Evolutionary conservation across 2,113 vertebrate species (phyloP).

Genomic region (Apodemus sylvaticus): DNA sequence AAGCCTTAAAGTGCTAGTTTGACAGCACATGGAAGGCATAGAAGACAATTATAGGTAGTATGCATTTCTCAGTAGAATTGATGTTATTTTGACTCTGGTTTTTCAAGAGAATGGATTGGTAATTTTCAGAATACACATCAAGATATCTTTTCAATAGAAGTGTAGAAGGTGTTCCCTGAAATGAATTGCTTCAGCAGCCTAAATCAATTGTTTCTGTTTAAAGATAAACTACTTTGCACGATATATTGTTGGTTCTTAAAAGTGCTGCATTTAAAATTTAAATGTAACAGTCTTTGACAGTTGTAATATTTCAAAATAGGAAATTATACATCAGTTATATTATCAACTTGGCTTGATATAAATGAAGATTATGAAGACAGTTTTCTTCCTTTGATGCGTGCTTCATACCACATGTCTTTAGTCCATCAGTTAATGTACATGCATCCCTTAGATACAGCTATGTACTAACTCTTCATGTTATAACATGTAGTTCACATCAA

Average conservation of each 20-base stretch:
- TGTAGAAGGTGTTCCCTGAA: neutral
- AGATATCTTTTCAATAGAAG: neutral
- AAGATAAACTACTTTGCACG: neutral
- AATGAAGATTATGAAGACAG: slow-evolving; percentile 21
- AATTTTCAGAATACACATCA: slow-evolving; percentile 27
- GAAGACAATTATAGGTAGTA: neutral
- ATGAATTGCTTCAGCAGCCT: slow-evolving; percentile 39
- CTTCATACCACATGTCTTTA: slow-evolving; percentile 29
- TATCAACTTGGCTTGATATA: slow-evolving; percentile 40
- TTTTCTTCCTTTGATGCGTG: slow-evolving; percentile 51
- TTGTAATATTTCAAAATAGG: slow-evolving; percentile 62
- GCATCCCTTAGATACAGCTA: neutral
- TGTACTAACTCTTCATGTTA: neutral
- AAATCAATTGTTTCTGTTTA: slow-evolving; percentile 45
- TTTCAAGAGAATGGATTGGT: neutral
- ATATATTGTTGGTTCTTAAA: slow-evolving; percentile 21
- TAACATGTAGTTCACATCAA: neutral
- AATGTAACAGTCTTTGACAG: slow-evolving; percentile 22
- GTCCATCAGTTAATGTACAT: neutral
- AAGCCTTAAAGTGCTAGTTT: slow-evolving; percentile 40
- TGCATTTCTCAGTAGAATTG: slow-evolving; percentile 22
- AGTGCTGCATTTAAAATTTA: slow-evolving; percentile 46
- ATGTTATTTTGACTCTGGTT: neutral
- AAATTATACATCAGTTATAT: slow-evolving; percentile 23
- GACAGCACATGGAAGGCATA: neutral